A percentile compares a stretch with the other conserved stretches of the same genome.
Evolutionary conservation across 2,797 vertebrate species (phyloP).

Genomic region (Syndactyla subalaris): DNA sequence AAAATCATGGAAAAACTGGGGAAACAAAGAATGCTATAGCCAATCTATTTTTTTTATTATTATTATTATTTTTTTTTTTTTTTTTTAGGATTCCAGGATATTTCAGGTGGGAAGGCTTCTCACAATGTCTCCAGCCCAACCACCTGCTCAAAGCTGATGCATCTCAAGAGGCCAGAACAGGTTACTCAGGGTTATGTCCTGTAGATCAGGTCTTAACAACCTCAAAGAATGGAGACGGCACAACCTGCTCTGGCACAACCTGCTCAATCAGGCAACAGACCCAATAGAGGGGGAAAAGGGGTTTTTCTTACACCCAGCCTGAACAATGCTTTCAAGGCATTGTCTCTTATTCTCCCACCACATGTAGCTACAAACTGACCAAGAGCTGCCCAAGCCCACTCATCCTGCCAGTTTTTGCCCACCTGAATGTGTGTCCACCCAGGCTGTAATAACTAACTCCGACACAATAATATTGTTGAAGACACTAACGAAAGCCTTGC

Average conservation of each 20-base stretch:
- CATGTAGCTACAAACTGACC: rapidly evolving
- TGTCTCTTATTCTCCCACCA: not conserved
- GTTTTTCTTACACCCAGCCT: not conserved
- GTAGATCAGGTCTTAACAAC: not conserved
- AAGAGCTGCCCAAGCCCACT: not conserved
- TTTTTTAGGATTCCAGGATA: not conserved
- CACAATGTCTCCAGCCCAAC: not conserved
- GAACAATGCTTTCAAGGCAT: not conserved
- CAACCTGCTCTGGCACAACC: not conserved
- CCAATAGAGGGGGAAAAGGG: rapidly evolving
- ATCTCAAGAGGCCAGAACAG: not conserved
- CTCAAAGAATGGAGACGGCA: not conserved
- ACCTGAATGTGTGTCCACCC: not conserved
- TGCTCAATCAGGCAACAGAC: not conserved
- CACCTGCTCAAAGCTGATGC: not conserved
- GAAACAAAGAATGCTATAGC: not conserved
- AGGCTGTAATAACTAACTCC: not conserved
- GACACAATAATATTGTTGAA: not conserved
- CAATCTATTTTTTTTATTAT: rapidly evolving
- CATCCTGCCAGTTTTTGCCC: not conserved
- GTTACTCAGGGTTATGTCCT: not conserved
- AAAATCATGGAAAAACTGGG: not conserved
- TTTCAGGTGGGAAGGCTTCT: not conserved
- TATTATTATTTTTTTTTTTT: too few relatives aligned
- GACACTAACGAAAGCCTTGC: not conserved